phyloP scores from a whole-genome alignment of 2,797 vertebrate genomes.

The Semotilus atromaculatus region DNA sequence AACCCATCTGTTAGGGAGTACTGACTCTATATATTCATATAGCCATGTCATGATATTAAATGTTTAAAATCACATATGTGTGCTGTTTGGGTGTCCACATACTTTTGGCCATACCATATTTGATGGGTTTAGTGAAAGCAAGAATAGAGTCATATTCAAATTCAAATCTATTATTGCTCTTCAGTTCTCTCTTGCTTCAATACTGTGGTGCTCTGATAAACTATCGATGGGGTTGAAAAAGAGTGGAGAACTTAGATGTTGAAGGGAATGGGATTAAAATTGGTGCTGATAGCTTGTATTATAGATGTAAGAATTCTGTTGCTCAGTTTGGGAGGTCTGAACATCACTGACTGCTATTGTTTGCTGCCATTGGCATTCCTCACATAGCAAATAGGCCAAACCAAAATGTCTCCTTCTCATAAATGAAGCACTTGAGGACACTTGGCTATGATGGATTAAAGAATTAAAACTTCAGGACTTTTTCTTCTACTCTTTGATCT shows the following conservation, averaged over 20 bases:
- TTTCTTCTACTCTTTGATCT: slow-evolving; percentile 22
- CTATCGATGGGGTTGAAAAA: slow-evolving; percentile 27
- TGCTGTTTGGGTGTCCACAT: background rate
- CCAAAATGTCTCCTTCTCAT: slow-evolving; percentile 9
- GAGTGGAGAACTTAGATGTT: background rate
- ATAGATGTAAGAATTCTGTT: slow-evolving; percentile 8
- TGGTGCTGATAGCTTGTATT: slow-evolving; percentile 11
- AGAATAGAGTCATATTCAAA: background rate
- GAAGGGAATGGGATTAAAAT: slow-evolving; percentile 20
- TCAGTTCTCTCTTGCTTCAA: background rate
- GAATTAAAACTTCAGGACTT: slow-evolving; percentile 3
- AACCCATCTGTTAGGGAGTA: background rate
- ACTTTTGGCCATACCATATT: background rate
- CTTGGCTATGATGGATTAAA: slow-evolving; percentile 35
- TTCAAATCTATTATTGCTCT: slow-evolving; percentile 21
- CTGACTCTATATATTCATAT: background rate
- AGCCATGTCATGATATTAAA: background rate
- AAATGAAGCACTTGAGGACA: slow-evolving; percentile 28
- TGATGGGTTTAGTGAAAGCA: background rate
- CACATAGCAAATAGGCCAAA: background rate
- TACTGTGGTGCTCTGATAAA: slow-evolving; percentile 1
- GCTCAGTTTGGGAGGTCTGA: slow-evolving; percentile 28
- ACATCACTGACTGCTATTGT: slow-evolving; percentile 12
- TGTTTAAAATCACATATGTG: background rate
- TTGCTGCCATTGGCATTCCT: slow-evolving; percentile 33